Evolutionary conservation across 2,113 vertebrate species (phyloP), one percentile per base, ranked within the genome.

Genomic region (Bubo blakistoni): DNA sequence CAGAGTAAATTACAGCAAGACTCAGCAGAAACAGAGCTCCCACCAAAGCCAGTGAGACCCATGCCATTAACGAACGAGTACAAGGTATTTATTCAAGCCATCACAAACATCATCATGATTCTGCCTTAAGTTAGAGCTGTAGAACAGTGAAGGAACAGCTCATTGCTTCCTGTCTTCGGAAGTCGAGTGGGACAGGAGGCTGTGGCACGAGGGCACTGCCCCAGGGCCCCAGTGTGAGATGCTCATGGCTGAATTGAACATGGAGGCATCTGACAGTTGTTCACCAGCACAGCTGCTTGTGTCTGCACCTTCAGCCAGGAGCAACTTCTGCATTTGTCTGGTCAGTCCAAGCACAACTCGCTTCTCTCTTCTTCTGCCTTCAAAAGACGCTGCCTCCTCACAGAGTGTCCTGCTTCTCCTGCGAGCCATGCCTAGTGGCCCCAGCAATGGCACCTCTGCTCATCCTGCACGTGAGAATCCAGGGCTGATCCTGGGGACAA

Each of bases 51-150:
- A 52, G 76, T 0, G 11, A 77, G 91, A 52, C 3, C 34, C 49
- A 7, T 0, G 2, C 1, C 66, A 38, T 1, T 14, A n/a, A 36
- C 0, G 1, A 66, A 16, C 0, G 24, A 51, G 46, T 5, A 34
- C 65, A 12, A 47, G 51, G 6, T 46, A 24, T 71, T 76, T 63
- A 11, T 36, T 24, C 9, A 17, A 21, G n/a, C 27, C 36, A n/a
- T 2, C 69, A 26, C 52, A 40, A 36, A 17, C 52, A 34, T 2
- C 5, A 34, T 0, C 40, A 55, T 11, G 20, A 16, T 24, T 38
- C 25, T 62, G 44, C 38, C 9, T n/a, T 20, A 22, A 10, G 5
- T 26, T 0, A 12, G 42, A 70, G 86, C 67, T 65, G 34, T 0
- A 13, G 8, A 38, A 16, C 4, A 20, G 44, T 0, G 7, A 38